Base-by-base conservation (phyloP, 2,797 vertebrate species). In the Antennarius maculatus region DNA sequence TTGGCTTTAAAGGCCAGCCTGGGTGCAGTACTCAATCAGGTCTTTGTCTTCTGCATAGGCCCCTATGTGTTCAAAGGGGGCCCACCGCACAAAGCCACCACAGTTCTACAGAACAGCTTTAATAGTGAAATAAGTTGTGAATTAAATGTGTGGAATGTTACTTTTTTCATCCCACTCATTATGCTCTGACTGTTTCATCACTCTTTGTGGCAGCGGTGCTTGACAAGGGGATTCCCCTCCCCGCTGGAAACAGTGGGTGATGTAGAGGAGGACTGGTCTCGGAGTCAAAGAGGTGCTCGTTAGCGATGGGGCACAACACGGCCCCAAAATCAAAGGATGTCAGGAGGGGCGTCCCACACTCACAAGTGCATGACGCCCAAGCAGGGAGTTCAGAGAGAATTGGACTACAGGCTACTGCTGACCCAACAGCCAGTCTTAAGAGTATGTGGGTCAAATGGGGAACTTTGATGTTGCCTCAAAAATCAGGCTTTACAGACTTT, bases 11-110 rank as follows among this genome's bases (percentile, higher is more conserved):
- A 91, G 85, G 88, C 82, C 85, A 86, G 56, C 65, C 76, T 34
- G 65, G 54, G 69, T 76, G 72, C 71, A 4, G 71, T n/a, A 76
- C 91, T 94, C 90, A 95, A 94, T 95, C 88, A 69, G 67, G 79
- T 83, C 93, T 95, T 95, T 95, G 93, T 95, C 77, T 86, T 71
- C 53, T 43, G 39, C 71, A 70, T 69, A 86, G 90, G 85, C 90
- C 85, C 81, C 73, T 53, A n/a, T 86, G 87, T 79, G 82, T 91
- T 87, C 56, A 45, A 76, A 70, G 70, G 81, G 79, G 84, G 83
- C 82, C 84, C 78, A 1, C 46, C 6, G 52, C 75, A 93, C 92
- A 95, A 93, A 93, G 92, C 91, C 61, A 10, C 88, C 90, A 92
- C 87, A 94, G 93, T 93, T 88, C 86, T 77, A 41, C 86, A 49